A percentile compares a stretch with the other conserved stretches of the same genome.
phyloP scores from a whole-genome alignment of 2,113 vertebrate species.

The Paradoxurus hermaphroditus region DNA sequence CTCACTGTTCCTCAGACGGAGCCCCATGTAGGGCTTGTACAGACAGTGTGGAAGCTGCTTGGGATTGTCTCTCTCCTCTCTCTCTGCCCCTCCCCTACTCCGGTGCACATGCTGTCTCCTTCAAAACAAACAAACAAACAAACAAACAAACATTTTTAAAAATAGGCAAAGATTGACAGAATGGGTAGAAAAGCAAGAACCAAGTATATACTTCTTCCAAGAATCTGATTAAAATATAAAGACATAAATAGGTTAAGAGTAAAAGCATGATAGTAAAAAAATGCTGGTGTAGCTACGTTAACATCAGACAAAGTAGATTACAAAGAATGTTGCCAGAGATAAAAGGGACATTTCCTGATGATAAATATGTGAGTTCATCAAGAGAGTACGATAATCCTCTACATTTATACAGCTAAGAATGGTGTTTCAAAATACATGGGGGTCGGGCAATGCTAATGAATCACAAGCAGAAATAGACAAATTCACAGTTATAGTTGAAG shows the following conservation, averaged over 20 bases:
- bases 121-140: too few relatives aligned
- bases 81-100: too few relatives aligned
- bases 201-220: neutral
- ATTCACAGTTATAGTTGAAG: neutral
- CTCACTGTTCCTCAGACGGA: too few relatives aligned
- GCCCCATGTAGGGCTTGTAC: too few relatives aligned
- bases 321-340: neutral
- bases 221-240: neutral
- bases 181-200: neutral
- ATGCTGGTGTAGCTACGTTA: neutral
- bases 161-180: neutral
- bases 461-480: neutral
- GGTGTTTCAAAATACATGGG: neutral
- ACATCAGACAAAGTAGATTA: neutral
- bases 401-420: neutral
- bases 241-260: neutral
- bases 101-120: too few relatives aligned
- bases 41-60: too few relatives aligned
- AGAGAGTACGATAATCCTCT: neutral
- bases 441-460: neutral
- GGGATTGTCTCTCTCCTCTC: too few relatives aligned
- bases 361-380: neutral
- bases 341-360: neutral
- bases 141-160: neutral
- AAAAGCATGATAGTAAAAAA: neutral